Percentiles rank a stretch among this genome's conserved stretches.
Conservation (phyloP, 1,140 invertebrate species). For the Belonocnema kinseyi region DNA sequence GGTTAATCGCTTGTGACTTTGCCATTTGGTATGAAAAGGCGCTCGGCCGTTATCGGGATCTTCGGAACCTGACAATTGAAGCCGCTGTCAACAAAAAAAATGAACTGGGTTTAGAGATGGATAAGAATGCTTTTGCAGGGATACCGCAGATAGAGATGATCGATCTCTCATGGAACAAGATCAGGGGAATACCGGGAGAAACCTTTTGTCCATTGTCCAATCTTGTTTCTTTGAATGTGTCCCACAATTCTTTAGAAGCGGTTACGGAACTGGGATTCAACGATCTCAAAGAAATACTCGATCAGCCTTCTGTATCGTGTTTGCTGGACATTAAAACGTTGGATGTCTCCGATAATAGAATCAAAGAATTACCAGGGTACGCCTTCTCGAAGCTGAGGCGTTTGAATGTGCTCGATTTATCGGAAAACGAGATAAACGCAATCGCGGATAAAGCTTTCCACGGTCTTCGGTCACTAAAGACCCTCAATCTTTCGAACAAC, state of each 20-base stretch:
- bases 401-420: slow-evolving; percentile 85
- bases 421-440: slow-evolving; percentile 90
- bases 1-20: slow-evolving; percentile 90
- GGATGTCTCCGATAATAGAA: slow-evolving; percentile 90
- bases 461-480: slow-evolving; percentile 85
- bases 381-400: slow-evolving; percentile 86
- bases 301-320: slow-evolving; percentile 77
- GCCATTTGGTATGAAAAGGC: slow-evolving; percentile 82
- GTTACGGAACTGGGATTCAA: slow-evolving; percentile 88
- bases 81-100: slow-evolving; percentile 77
- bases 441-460: slow-evolving; percentile 87
- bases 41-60: slow-evolving; percentile 83
- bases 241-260: slow-evolving; percentile 89
- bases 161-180: slow-evolving; percentile 91
- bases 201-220: slow-evolving; percentile 89
- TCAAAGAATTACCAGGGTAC: slow-evolving; percentile 85
- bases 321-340: slow-evolving; percentile 87
- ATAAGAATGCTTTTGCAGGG: slow-evolving; percentile 82
- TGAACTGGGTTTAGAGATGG: slow-evolving; percentile 84
- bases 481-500: slow-evolving; percentile 90
- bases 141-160: slow-evolving; percentile 86
- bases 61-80: slow-evolving; percentile 87
- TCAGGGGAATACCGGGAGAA: slow-evolving; percentile 90
- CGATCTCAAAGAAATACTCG: slow-evolving; percentile 49
- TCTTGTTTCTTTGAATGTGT: slow-evolving; percentile 86